A percentile compares a stretch with the other conserved stretches of the same genome.
Conservation (phyloP, 2,888 invertebrate genomes). For the Drymonia ruficornis region DNA sequence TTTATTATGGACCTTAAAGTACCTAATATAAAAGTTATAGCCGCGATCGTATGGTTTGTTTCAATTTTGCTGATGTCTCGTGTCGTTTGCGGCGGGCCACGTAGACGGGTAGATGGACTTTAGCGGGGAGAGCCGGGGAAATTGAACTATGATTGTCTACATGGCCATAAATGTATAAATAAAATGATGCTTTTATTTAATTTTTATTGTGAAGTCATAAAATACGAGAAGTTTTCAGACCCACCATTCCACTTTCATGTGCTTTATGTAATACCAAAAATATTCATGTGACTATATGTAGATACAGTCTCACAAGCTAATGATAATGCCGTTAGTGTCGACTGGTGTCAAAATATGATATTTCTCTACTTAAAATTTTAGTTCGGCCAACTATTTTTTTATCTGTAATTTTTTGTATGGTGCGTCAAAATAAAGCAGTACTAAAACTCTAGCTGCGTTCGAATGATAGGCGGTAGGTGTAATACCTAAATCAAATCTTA, state of each 20-base stretch:
- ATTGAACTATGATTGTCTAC: neutral
- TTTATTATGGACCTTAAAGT: too few relatives aligned
- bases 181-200: neutral
- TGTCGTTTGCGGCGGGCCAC: conserved; percentile 1
- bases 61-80: conserved; percentile 6
- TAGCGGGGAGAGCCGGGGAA: neutral
- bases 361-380: neutral
- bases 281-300: too few relatives aligned
- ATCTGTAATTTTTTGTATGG: too few relatives aligned
- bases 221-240: neutral
- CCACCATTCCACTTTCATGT: neutral
- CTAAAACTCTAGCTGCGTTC: too few relatives aligned
- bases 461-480: too few relatives aligned
- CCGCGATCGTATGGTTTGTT: conserved; percentile 2
- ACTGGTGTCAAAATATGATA: too few relatives aligned
- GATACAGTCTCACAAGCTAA: too few relatives aligned
- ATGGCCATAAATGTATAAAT: neutral
- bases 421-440: too few relatives aligned
- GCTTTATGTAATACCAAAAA: neutral
- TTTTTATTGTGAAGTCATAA: neutral
- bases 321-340: too few relatives aligned
- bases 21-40: neutral
- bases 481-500: too few relatives aligned
- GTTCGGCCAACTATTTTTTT: neutral
- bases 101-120: conserved; percentile 5